Evolutionary conservation across 2,888 invertebrate genomes (phyloP).

Genomic region (Pecten maximus): DNA sequence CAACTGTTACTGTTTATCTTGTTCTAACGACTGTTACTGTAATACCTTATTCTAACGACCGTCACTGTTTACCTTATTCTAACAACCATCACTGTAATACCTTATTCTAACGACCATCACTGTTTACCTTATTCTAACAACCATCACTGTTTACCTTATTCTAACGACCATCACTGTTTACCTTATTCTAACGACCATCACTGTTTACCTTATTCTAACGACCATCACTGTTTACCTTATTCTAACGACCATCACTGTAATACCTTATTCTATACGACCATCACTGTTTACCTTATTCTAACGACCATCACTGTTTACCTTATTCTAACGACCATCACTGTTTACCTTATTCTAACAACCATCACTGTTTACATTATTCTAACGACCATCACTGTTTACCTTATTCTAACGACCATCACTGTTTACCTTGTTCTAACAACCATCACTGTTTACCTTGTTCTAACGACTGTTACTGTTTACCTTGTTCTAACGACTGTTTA

Average conservation of each 20-base stretch:
- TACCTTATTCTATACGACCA: not conserved
- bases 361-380: not conserved
- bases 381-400: not conserved
- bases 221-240: not conserved
- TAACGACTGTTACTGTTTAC: not conserved
- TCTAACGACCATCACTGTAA: not conserved
- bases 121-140: too few species aligned
- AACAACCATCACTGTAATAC: too few species aligned
- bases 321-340: not conserved
- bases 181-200: too few species aligned
- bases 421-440: not conserved
- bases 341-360: not conserved
- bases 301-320: too few species aligned
- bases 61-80: not conserved
- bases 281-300: not conserved
- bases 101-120: too few species aligned
- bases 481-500: not conserved
- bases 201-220: not conserved
- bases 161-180: not conserved
- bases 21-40: not conserved
- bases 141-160: not conserved
- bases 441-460: not conserved
- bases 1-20: not conserved
- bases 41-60: not conserved
- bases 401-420: not conserved